These are phyloP conservation scores for Chaetodon trifasciatus DNA, from an alignment of 2,797 vertebrate genomes.

Conservation along the genomic window DNA sequence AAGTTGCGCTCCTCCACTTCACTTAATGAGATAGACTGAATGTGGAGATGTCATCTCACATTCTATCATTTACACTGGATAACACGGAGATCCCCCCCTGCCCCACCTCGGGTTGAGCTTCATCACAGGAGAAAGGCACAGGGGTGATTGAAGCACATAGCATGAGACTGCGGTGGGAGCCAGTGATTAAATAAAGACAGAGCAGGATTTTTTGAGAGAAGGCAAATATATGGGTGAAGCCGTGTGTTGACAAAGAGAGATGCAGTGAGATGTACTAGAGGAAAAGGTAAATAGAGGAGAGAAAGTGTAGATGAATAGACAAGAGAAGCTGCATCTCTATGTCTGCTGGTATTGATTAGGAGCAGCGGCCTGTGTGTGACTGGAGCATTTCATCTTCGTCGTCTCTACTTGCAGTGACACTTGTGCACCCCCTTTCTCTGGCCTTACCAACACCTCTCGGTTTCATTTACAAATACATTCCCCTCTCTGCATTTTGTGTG, in stretches of 20 bases:
- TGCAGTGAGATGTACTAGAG: background rate
- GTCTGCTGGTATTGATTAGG: slow-evolving; percentile 71
- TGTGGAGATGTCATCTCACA: slow-evolving; percentile 72
- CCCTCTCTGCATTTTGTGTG: slow-evolving; percentile 30
- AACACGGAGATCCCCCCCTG: slow-evolving; percentile 50
- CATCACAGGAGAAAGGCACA: slow-evolving; percentile 44
- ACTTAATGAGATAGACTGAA: slow-evolving; percentile 73
- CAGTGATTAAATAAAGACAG: slow-evolving; percentile 50
- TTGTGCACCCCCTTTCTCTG: slow-evolving; percentile 34
- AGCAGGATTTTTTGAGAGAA: slow-evolving; percentile 5
- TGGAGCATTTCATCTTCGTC: slow-evolving; percentile 64
- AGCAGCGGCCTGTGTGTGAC: slow-evolving; percentile 53
- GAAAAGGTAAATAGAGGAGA: slow-evolving; percentile 15
- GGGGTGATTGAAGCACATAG: slow-evolving; percentile 49
- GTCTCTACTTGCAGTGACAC: slow-evolving; percentile 61
- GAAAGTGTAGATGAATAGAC: slow-evolving; percentile 54
- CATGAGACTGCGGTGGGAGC: slow-evolving; percentile 11
- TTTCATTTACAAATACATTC: slow-evolving; percentile 75
- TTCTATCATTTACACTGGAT: slow-evolving; percentile 61
- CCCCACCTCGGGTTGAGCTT: slow-evolving; percentile 16
- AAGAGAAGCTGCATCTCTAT: slow-evolving; percentile 52
- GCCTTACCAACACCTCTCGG: slow-evolving; percentile 60
- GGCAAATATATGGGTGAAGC: slow-evolving; percentile 21
- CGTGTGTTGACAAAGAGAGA: slow-evolving; percentile 39
- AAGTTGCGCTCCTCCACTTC: slow-evolving; percentile 70